Base-by-base conservation (phyloP, 2,888 invertebrate genomes). In the Allophyes oxyacanthae region DNA sequence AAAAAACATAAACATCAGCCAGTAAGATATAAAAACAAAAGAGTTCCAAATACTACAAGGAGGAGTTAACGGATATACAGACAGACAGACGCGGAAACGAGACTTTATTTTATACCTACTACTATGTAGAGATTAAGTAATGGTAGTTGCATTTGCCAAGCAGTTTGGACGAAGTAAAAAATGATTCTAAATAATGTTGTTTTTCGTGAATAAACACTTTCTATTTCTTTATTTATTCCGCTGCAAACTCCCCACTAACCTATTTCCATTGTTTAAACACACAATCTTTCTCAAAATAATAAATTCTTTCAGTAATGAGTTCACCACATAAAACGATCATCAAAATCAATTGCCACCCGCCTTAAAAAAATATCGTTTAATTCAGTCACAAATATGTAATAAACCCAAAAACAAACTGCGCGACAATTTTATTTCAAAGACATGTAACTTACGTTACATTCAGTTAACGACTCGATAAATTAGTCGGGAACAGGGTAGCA, bases 401-500 rank as follows among this genome's bases (percentile, higher is more conserved):
- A 72, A 63, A 60, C 42, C 60, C 37, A 54, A 66, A 64, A 59
- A 53, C 80, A 61, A 55, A 64, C 51, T 37, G 50, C 77, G 75
- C 51, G 62, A 65, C 68, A 62, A 55, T 59, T 57, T 60, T 59
- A 67, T 71, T 44, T 65, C 53, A 49, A 58, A 67, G 49, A 43
- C 46, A n/a, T 45, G 70, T 51, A 57, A 50, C 44, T 45, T 37
- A 26, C 52, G 49, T 25, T 52, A 37, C 51, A 64, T 61, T 85
- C 84, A 79, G 77, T 85, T 84, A 80, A 69, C 88, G 76, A 68
- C 60, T 60, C 82, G 73, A 89, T 90, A 90, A 87, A 89, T 89
- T 84, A 87, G 77, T 73, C 69, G 60, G 63, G 77, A 84, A 82
- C 79, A 78, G 82, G 80, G 73, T 46, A n/a, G 61, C 65, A 68